Percentiles rank a stretch among this genome's conserved stretches.
These are phyloP conservation scores for Carassius auratus DNA, from an alignment of 2,113 vertebrate genomes.

Conservation along the genomic window DNA sequence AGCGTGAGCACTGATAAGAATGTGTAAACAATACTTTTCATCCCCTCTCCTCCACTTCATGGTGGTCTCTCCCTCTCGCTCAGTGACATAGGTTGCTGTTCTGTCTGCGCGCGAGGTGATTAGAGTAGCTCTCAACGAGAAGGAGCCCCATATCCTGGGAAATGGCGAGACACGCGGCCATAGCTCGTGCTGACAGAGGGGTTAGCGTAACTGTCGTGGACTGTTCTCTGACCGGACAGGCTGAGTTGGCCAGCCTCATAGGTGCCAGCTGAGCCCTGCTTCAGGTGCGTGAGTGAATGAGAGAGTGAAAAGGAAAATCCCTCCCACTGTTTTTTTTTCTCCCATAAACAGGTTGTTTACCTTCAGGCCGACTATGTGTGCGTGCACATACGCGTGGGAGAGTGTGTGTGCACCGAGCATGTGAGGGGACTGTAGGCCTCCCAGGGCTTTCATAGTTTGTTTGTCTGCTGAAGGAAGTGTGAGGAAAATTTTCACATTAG, in stretches of 20 bases:
- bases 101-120: constrained; percentile 50
- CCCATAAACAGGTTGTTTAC: constrained; percentile 19
- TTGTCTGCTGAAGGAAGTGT: constrained; percentile 6
- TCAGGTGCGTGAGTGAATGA: constrained; percentile 48
- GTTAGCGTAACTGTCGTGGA: constrained; percentile 11
- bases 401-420: constrained; percentile 10
- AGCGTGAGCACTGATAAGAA: constrained; percentile 5
- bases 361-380: constrained; percentile 24
- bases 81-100: constrained; percentile 50
- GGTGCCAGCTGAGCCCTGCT: constrained; percentile 34
- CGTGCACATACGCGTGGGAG: background rate
- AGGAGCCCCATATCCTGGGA: constrained; percentile 35
- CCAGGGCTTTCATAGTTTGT: constrained; percentile 31
- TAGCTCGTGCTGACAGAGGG: constrained; percentile 29
- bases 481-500: background rate
- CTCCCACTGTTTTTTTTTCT: background rate
- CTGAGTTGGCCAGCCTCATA: constrained; percentile 13
- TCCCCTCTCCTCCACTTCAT: constrained; percentile 9
- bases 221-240: constrained; percentile 12
- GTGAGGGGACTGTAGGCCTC: constrained; percentile 20
- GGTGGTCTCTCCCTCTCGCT: constrained; percentile 50
- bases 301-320: constrained; percentile 13
- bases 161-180: constrained; percentile 35
- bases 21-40: constrained; percentile 48
- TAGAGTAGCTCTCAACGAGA: constrained; percentile 48